Evolutionary conservation across 2,888 invertebrate genomes (phyloP).

Genomic region (Antitype chi): DNA sequence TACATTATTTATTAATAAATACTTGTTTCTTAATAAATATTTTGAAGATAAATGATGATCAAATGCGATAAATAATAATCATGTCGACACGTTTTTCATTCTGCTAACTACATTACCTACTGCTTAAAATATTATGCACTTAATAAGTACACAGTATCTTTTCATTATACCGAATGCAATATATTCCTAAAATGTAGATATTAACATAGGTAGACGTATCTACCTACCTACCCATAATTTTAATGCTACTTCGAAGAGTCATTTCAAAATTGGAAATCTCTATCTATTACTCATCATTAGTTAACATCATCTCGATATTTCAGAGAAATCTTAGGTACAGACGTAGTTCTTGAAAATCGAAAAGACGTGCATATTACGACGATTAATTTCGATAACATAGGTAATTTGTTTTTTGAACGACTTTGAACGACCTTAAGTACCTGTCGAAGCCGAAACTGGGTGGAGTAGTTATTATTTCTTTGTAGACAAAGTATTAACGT

Average conservation of each 20-base stretch:
- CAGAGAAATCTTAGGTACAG: conserved; percentile 8
- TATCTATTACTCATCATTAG: conserved; percentile 48
- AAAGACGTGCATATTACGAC: background rate
- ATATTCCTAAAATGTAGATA: background rate
- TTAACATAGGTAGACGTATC: background rate
- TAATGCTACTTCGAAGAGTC: conserved; percentile 2
- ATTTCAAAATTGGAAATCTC: conserved; percentile 40
- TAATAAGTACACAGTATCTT: background rate
- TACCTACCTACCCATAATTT: conserved; percentile 1
- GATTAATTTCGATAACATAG: background rate
- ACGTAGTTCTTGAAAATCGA: conserved; percentile 8
- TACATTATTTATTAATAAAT: background rate
- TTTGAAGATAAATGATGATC: background rate
- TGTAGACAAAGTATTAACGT: background rate
- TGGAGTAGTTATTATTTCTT: background rate
- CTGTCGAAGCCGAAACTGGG: too few species aligned
- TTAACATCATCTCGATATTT: conserved; percentile 40
- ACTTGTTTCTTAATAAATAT: background rate
- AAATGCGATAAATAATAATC: background rate
- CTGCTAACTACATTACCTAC: background rate
- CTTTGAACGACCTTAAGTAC: background rate
- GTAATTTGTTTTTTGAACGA: background rate
- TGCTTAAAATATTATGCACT: background rate
- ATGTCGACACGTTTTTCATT: background rate
- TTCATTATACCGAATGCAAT: background rate